Base-by-base conservation (phyloP, 2,888 invertebrate genomes). In the Ashinkailepas kermadecensis region DNA sequence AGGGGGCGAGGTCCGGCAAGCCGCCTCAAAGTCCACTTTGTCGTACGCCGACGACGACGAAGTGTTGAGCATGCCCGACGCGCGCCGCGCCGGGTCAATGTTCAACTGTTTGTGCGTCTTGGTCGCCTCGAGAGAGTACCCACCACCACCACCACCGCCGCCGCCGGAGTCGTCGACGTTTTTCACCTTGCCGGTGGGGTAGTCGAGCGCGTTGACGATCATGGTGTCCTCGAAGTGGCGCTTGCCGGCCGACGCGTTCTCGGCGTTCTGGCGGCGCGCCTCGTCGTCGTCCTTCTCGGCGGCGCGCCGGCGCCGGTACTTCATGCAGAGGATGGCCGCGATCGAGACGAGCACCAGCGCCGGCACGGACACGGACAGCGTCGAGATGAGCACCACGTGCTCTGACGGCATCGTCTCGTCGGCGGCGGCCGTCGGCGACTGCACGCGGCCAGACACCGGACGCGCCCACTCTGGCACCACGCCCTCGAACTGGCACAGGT, bases 261-360 rank as follows among this genome's bases (percentile, higher is more conserved):
- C 93, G 86, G 96, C 95, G 88, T 96, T 96, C 89, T 97, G 96
- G 83, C 95, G 92, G 80, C 95, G 90, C 81, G 95, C 95, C 87
- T 95, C 95, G 84, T 94, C 95, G 88, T 95, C 95, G 64, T 94
- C 94, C 83, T 93, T 92, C 83, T 91, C 91, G 86, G 92, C 92
- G 84, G 93, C 93, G 78, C 93, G 91, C 87, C 93, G 92, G 82
- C 94, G 91, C 59, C 94, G 91, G 84, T 93, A 91, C 86, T 95
- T 93, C 89, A 95, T 91, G 88, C 94, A 94, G 87, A 95, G 91
- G 82, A 95, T 93, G 54, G 92, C 93, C 78, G 92, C 91, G 59
- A 93, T 93, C 7, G 94, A 94, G 78, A 93, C 91, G 80, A 94
- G 88, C 64, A 94, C 93, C 84, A 93, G 90, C 80, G 94, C 90